These are phyloP conservation scores for Paragorgia papillata DNA, from an alignment of 92 coral and sea anemone species.

Conservation along the genomic window DNA sequence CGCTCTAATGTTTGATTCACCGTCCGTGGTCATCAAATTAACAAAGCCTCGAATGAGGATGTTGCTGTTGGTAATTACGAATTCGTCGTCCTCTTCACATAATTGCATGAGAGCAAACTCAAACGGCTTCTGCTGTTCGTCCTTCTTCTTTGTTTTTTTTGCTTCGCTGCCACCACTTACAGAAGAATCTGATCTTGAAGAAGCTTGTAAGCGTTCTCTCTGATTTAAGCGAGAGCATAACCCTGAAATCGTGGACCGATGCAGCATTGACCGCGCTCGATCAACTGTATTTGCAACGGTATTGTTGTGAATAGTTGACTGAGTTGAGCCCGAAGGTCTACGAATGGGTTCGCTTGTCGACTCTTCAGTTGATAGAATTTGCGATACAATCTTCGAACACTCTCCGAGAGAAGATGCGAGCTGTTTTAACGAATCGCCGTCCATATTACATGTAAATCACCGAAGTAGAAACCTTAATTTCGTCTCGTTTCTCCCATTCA, in stretches of 20 bases:
- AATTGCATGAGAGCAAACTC: too few species aligned
- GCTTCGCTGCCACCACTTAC: constrained; percentile 9
- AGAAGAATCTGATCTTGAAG: constrained; percentile 16
- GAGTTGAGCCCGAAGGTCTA: too few species aligned
- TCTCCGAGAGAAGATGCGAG: constrained; percentile 43
- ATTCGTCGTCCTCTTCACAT: too few species aligned
- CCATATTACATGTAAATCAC: too few species aligned
- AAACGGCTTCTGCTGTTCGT: too few species aligned
- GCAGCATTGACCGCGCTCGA: constrained; percentile 44
- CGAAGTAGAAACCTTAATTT: too few species aligned
- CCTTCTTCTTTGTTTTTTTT: background rate
- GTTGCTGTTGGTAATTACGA: too few species aligned
- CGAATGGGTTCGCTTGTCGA: too few species aligned
- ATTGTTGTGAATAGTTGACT: constrained; percentile 24
- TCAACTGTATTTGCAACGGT: constrained; percentile 44
- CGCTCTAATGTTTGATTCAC: too few species aligned
- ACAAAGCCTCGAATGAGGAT: too few species aligned
- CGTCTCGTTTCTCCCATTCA: too few species aligned
- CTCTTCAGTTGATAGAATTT: constrained; percentile 8
- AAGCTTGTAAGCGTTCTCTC: background rate
- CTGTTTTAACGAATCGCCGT: constrained; percentile 22
- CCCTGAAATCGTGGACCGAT: constrained; percentile 18
- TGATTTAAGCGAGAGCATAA: constrained; percentile 17
- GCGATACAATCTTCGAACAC: constrained; percentile 24
- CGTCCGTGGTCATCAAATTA: too few species aligned